Evolutionary conservation across 2,797 vertebrate genomes (phyloP).

Genomic region (Megaceryle alcyon): DNA sequence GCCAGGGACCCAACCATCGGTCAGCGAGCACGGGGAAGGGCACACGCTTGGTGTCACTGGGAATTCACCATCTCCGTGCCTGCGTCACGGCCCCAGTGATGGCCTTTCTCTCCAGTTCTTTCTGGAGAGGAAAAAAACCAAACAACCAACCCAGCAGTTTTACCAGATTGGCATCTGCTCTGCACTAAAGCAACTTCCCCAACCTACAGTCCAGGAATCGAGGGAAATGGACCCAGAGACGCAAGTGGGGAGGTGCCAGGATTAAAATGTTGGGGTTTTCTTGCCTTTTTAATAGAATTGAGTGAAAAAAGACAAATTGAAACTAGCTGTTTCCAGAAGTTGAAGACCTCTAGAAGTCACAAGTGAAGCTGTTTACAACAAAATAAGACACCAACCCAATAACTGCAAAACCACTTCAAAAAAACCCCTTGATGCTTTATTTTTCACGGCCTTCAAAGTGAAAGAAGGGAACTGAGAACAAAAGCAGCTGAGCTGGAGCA

Average conservation of each 20-base stretch:
- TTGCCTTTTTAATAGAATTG: not conserved
- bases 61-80: not conserved
- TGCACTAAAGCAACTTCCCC: not conserved
- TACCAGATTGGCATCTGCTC: not conserved
- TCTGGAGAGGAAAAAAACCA: not conserved
- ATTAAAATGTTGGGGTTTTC: not conserved
- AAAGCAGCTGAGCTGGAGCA: not conserved
- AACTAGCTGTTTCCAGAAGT: not conserved
- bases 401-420: constrained; percentile 80
- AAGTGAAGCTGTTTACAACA: not conserved
- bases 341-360: not conserved
- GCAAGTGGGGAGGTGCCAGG: not conserved
- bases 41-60: accelerated
- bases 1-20: not conserved
- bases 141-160: not conserved
- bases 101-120: not conserved
- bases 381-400: not conserved
- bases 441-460: not conserved
- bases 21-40: not conserved
- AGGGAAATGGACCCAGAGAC: accelerated
- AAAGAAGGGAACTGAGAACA: constrained; percentile 70
- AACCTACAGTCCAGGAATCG: not conserved
- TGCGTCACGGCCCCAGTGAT: accelerated
- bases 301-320: not conserved
- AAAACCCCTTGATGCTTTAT: constrained; percentile 33